phyloP scores from a whole-genome alignment of 2,113 vertebrate species.

The Empidonax traillii region DNA sequence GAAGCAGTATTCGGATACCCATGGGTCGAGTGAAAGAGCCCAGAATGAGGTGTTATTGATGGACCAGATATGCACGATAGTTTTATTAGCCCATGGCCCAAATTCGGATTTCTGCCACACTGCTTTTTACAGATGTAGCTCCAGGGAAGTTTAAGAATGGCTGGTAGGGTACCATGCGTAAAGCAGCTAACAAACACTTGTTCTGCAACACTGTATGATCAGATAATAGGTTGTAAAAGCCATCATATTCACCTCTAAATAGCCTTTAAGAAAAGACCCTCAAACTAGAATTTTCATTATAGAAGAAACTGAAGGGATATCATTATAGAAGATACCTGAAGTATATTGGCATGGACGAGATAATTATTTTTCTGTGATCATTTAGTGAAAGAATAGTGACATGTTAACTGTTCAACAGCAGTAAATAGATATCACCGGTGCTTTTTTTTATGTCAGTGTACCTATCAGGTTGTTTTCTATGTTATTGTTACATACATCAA shows the following conservation, averaged over 20 bases:
- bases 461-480: neutral
- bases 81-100: neutral
- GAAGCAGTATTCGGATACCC: neutral
- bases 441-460: neutral
- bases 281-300: neutral
- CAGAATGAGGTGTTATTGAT: neutral
- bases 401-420: neutral
- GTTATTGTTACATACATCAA: neutral
- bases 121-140: neutral
- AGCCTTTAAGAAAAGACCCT: neutral
- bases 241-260: neutral
- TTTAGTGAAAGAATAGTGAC: neutral
- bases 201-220: neutral
- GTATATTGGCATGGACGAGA: neutral
- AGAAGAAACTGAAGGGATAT: neutral
- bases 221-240: neutral
- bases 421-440: neutral
- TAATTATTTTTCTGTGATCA: neutral
- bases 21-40: accelerated
- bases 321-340: neutral
- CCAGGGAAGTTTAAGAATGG: neutral
- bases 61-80: neutral
- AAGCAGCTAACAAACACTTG: neutral
- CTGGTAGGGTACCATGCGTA: neutral
- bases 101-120: neutral